Conservation (phyloP, 2,888 invertebrate species). For the Ormyrus labotus region DNA sequence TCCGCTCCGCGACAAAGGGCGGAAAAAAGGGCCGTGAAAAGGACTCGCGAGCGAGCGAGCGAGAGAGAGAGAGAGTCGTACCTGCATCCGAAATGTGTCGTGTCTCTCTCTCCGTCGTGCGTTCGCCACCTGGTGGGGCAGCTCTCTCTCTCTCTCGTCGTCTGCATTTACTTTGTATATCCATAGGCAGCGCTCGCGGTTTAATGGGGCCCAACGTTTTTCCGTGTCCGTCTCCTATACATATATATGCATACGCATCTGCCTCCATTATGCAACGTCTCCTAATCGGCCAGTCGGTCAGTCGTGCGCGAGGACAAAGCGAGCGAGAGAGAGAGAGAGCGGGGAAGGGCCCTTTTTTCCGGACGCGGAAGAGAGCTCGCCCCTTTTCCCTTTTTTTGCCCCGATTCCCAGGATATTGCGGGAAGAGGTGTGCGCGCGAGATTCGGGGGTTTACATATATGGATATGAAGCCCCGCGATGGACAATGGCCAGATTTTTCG, state of each 20-base stretch:
- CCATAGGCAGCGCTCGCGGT: no score
- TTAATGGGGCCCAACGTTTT: constrained; percentile 51
- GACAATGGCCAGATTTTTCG: constrained; percentile 34
- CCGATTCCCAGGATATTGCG: constrained; percentile 23
- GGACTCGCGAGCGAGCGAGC: no score
- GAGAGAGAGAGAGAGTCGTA: not conserved
- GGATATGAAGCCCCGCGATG: constrained; percentile 17
- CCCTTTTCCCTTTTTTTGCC: constrained; percentile 7
- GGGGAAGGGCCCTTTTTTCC: not conserved
- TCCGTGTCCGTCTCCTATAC: constrained; percentile 3
- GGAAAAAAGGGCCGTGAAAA: no score
- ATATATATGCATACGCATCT: not conserved
- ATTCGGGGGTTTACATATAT: not conserved
- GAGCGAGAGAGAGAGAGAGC: not conserved
- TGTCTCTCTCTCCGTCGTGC: constrained; percentile 32
- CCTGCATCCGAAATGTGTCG: constrained; percentile 7
- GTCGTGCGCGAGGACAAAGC: not conserved
- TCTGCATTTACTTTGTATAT: no score
- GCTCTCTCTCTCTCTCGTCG: no score
- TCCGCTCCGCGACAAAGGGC: no score
- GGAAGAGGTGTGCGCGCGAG: not conserved
- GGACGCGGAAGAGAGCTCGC: no score
- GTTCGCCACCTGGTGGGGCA: constrained; percentile 30
- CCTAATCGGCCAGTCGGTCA: constrained; percentile 47
- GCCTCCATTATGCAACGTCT: constrained; percentile 36